phyloP scores from a whole-genome alignment of 2,797 vertebrate genomes.

The Clarias platycephalus region DNA sequence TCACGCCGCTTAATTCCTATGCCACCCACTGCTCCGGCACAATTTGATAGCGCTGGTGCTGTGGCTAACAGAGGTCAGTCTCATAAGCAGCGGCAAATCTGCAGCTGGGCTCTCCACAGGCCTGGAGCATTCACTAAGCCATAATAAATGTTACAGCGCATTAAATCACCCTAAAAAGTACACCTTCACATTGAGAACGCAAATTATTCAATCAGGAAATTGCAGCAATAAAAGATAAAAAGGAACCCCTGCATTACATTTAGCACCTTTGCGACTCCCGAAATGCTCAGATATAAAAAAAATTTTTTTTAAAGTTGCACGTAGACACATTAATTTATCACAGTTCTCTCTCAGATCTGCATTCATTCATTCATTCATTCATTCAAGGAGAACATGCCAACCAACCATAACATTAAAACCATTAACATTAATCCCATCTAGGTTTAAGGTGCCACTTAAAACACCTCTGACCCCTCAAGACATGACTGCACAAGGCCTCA shows the following conservation, averaged over 20 bases:
- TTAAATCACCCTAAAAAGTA: conserved; percentile 55
- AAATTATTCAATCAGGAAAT: conserved; percentile 52
- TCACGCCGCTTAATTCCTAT: conserved; percentile 53
- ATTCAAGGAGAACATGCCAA: neutral
- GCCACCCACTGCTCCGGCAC: conserved; percentile 23
- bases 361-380: too few species aligned
- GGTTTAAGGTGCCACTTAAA: too few species aligned
- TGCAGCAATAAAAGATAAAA: conserved; percentile 42
- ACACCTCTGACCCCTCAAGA: too few species aligned
- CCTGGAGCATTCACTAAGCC: conserved; percentile 49
- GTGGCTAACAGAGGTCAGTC: conserved; percentile 54
- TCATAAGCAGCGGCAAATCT: conserved; percentile 50
- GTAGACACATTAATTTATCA: conserved; percentile 10
- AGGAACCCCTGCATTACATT: conserved; percentile 29
- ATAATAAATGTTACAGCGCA: conserved; percentile 58
- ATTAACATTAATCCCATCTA: too few species aligned
- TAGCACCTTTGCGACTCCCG: conserved; percentile 18
- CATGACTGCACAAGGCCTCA: too few species aligned
- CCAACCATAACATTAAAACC: too few species aligned
- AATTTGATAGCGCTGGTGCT: conserved; percentile 38
- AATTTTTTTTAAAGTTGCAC: neutral
- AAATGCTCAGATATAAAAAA: conserved; percentile 14
- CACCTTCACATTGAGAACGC: conserved; percentile 45
- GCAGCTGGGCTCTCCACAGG: conserved; percentile 47
- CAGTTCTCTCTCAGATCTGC: conserved; percentile 15